Percentiles rank a stretch among this genome's conserved stretches.
Conservation (phyloP, 2,888 invertebrate genomes). For the Cryptocheilus praepositus region DNA sequence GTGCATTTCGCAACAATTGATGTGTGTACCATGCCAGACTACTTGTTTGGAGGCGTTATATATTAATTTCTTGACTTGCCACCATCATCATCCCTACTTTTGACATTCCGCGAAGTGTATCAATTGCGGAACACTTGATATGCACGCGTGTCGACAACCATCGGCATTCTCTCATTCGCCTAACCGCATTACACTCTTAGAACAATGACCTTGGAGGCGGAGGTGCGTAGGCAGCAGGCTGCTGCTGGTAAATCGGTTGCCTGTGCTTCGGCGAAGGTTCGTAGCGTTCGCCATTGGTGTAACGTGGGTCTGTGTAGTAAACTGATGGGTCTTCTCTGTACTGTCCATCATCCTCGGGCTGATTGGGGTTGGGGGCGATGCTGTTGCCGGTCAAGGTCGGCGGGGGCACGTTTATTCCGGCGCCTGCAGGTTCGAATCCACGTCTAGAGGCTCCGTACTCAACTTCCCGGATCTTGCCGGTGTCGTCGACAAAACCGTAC, state of each 20-base stretch:
- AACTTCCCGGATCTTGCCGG: slow-evolving; percentile 85
- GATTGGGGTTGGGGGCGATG: slow-evolving; percentile 74
- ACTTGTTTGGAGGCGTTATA: no score
- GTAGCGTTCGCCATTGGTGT: slow-evolving; percentile 74
- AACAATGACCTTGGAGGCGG: slow-evolving; percentile 37
- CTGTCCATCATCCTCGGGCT: slow-evolving; percentile 88
- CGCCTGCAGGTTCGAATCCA: slow-evolving; percentile 88
- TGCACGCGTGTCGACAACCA: no score
- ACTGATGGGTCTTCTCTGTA: slow-evolving; percentile 89
- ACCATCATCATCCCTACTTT: no score
- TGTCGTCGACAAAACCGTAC: slow-evolving; percentile 91
- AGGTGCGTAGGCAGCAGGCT: slow-evolving; percentile 46
- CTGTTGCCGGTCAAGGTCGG: slow-evolving; percentile 79
- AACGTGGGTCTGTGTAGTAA: slow-evolving; percentile 84
- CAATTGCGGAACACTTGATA: no score
- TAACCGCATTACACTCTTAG: neutral
- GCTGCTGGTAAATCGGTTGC: slow-evolving; percentile 63
- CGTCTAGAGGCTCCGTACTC: slow-evolving; percentile 90
- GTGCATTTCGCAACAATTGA: no score
- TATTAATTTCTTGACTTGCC: no score
- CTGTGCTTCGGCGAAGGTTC: slow-evolving; percentile 64
- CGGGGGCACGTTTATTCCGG: slow-evolving; percentile 88
- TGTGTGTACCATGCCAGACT: no score
- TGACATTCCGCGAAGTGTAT: no score
- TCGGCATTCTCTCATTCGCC: neutral